These are phyloP conservation scores for Philypnodon macrostomus DNA, from an alignment of 2,797 vertebrate genomes.

Conservation along the genomic window DNA sequence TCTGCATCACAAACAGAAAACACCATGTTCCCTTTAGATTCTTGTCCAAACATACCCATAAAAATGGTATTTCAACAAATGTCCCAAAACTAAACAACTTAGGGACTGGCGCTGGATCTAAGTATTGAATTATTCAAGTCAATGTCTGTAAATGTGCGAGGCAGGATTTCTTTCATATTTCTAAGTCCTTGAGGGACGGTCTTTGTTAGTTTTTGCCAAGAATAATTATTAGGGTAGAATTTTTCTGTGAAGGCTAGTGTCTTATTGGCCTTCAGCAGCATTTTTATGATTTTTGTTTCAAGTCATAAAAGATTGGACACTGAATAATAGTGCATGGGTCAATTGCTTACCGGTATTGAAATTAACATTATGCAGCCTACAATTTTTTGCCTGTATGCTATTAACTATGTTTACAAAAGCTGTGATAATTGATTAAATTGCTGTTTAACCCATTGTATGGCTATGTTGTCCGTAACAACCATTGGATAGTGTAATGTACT, in stretches of 20 bases:
- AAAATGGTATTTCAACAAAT: slow-evolving; percentile 29
- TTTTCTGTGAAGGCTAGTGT: slow-evolving; percentile 31
- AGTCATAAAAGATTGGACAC: slow-evolving; percentile 42
- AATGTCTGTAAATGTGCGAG: neutral
- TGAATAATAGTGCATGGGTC: too few species aligned
- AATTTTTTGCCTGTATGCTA: too few species aligned
- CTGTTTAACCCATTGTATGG: too few species aligned
- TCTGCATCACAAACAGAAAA: slow-evolving; percentile 36
- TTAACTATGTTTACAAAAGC: too few species aligned
- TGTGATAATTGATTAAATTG: too few species aligned
- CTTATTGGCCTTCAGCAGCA: slow-evolving; percentile 19
- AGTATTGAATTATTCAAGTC: slow-evolving; percentile 18
- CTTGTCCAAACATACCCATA: slow-evolving; percentile 33
- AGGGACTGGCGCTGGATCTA: slow-evolving; percentile 3
- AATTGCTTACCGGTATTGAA: too few species aligned
- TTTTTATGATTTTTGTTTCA: slow-evolving; percentile 17
- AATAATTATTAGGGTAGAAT: slow-evolving; percentile 2
- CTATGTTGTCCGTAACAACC: too few species aligned
- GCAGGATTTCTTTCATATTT: neutral
- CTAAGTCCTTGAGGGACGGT: neutral
- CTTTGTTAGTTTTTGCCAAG: neutral
- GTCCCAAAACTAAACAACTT: slow-evolving; percentile 18
- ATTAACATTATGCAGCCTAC: too few species aligned
- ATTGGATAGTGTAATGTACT: too few species aligned
- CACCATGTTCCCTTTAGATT: slow-evolving; percentile 49